Evolutionary conservation across 2,797 vertebrate genomes (phyloP).

Genomic region (Gallinago stenura): DNA sequence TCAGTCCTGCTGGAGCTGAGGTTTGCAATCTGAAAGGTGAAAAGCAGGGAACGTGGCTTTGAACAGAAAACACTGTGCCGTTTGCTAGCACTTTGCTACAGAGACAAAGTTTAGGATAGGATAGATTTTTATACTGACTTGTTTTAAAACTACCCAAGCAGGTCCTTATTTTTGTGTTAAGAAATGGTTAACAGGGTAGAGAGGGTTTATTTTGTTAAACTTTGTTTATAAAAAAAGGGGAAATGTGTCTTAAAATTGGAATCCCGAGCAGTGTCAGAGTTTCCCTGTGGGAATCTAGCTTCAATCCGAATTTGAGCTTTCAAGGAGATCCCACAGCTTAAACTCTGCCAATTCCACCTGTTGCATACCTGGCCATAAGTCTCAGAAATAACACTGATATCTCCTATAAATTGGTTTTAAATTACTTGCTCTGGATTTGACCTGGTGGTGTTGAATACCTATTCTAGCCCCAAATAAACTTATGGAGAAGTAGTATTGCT

Average conservation of each 20-base stretch:
- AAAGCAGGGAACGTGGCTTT: background rate
- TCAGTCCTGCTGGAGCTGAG: background rate
- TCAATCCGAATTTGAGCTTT: constrained; percentile 3
- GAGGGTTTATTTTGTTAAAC: constrained; percentile 56
- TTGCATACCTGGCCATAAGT: background rate
- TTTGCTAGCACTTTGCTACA: constrained; percentile 32
- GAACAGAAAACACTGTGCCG: background rate
- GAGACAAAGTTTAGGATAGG: background rate
- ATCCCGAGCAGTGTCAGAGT: background rate
- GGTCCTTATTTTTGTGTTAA: constrained; percentile 35
- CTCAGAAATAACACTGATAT: background rate
- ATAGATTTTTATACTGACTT: constrained; percentile 33
- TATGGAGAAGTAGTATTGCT: background rate
- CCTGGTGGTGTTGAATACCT: background rate
- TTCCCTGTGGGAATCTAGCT: constrained; percentile 26
- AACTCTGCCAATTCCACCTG: background rate
- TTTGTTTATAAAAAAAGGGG: constrained; percentile 52
- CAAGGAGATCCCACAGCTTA: background rate
- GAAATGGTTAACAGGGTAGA: constrained; percentile 33
- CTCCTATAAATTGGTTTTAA: background rate
- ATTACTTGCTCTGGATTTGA: background rate
- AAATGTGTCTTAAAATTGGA: constrained; percentile 23
- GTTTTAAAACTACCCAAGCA: background rate
- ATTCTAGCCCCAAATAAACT: background rate
- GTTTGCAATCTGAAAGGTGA: background rate